Evolutionary conservation across 1,140 invertebrate species (phyloP).

Genomic region (Drosophila grimshawi): DNA sequence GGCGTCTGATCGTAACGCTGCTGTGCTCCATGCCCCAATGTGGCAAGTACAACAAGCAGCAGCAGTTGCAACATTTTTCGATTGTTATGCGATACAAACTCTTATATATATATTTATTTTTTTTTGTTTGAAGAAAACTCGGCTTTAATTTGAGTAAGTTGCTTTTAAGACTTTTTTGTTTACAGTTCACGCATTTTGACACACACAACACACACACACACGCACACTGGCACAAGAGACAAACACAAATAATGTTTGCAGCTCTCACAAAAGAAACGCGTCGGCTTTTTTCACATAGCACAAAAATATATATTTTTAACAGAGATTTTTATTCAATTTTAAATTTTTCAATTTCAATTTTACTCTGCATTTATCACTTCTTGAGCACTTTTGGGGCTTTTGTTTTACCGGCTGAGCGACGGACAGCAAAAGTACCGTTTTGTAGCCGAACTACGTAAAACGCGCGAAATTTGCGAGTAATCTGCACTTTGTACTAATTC

Average conservation of each 20-base stretch:
- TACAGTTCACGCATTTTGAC: conserved; percentile 38
- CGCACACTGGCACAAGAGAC: conserved; percentile 14
- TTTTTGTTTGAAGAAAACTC: conserved; percentile 3
- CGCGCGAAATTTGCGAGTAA: conserved; percentile 42
- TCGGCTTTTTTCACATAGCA: conserved; percentile 23
- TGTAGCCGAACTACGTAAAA: conserved; percentile 56
- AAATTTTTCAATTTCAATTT: conserved; percentile 34
- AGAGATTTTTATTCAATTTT: conserved; percentile 12
- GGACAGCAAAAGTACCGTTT: conserved; percentile 36
- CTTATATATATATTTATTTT: conserved; percentile 9
- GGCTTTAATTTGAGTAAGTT: conserved; percentile 15
- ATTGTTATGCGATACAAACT: not conserved
- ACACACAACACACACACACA: conserved; percentile 8
- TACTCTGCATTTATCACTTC: conserved; percentile 3
- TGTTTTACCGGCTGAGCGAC: conserved; percentile 37
- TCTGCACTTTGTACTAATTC: not conserved
- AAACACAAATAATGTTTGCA: conserved; percentile 12
- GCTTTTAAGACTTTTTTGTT: conserved; percentile 12
- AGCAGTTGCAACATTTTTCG: conserved; percentile 8
- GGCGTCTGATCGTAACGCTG: conserved; percentile 71
- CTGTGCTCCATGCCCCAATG: conserved; percentile 41
- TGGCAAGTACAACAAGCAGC: conserved; percentile 3
- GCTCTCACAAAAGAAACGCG: not conserved
- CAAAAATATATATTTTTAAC: conserved; percentile 8
- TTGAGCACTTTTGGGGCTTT: conserved; percentile 18